phyloP scores from a whole-genome alignment of 2,797 vertebrate genomes.

The Chloroceryle amazona region DNA sequence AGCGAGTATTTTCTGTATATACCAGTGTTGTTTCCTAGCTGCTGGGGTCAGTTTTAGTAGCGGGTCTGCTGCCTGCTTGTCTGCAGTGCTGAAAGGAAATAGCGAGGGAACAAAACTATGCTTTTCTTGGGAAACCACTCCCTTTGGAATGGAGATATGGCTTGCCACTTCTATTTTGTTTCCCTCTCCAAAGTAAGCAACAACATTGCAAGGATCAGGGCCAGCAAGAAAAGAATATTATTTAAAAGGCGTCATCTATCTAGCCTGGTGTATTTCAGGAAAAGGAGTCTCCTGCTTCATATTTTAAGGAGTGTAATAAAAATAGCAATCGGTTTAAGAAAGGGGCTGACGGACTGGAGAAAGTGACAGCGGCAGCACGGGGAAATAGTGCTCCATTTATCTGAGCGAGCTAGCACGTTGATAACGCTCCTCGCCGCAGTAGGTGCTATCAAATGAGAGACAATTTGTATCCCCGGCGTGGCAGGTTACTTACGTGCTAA shows the following conservation, averaged over 20 bases:
- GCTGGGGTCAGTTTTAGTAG: slow-evolving; percentile 10
- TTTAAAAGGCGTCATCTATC: slow-evolving; percentile 76
- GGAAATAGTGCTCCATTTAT: slow-evolving; percentile 64
- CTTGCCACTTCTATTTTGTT: slow-evolving; percentile 78
- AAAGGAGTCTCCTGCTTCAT: slow-evolving; percentile 69
- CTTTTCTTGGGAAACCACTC: slow-evolving; percentile 86
- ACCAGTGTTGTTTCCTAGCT: neutral
- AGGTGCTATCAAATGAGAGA: slow-evolving; percentile 47
- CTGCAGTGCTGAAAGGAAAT: slow-evolving; percentile 74
- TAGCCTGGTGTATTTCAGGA: slow-evolving; percentile 55
- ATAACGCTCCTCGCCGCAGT: slow-evolving; percentile 35
- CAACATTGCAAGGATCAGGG: slow-evolving; percentile 68
- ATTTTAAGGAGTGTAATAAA: slow-evolving; percentile 69
- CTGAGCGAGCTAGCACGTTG: slow-evolving; percentile 26
- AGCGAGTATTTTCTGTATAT: neutral
- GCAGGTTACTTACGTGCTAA: slow-evolving; percentile 51
- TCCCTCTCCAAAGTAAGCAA: slow-evolving; percentile 80
- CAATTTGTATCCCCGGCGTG: slow-evolving; percentile 50
- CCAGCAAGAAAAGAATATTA: slow-evolving; percentile 73
- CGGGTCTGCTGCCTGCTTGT: slow-evolving; percentile 43
- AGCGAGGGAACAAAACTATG: slow-evolving; percentile 77
- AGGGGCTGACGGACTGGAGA: slow-evolving; percentile 39
- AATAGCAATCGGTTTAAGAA: slow-evolving; percentile 63
- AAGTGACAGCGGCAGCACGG: slow-evolving; percentile 49
- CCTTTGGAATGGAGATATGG: slow-evolving; percentile 80